phyloP scores from a whole-genome alignment of 2,888 invertebrate genomes.

The Eupithecia subfuscata region DNA sequence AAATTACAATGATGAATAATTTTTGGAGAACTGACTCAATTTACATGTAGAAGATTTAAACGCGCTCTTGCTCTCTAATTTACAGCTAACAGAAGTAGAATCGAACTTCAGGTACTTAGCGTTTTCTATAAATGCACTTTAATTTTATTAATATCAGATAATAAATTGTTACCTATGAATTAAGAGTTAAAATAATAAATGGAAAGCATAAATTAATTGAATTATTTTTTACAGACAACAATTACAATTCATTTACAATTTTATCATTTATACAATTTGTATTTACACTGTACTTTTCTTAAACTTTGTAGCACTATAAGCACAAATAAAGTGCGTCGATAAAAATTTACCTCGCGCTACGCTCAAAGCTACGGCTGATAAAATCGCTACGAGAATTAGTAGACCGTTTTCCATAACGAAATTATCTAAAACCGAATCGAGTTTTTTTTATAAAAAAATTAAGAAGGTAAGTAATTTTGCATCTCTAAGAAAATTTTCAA shows the following conservation, averaged over 20 bases:
- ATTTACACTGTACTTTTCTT: too few relatives aligned
- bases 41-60: background rate
- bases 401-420: background rate
- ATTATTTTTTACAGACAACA: background rate
- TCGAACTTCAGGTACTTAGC: too few relatives aligned
- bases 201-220: background rate
- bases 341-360: background rate
- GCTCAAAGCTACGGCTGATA: background rate
- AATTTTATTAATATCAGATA: background rate
- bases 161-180: background rate
- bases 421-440: background rate
- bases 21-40: background rate
- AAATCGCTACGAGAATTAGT: background rate
- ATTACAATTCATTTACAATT: too few relatives aligned
- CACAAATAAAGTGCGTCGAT: too few relatives aligned
- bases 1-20: background rate
- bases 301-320: background rate
- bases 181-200: background rate
- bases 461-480: background rate
- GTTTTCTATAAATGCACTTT: background rate
- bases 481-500: background rate
- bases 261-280: too few relatives aligned
- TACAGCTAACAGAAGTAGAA: background rate
- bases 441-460: background rate
- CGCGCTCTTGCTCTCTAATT: background rate